Evolutionary conservation across 2,113 vertebrate genomes (phyloP).

Genomic region (Bostrychus sinensis): DNA sequence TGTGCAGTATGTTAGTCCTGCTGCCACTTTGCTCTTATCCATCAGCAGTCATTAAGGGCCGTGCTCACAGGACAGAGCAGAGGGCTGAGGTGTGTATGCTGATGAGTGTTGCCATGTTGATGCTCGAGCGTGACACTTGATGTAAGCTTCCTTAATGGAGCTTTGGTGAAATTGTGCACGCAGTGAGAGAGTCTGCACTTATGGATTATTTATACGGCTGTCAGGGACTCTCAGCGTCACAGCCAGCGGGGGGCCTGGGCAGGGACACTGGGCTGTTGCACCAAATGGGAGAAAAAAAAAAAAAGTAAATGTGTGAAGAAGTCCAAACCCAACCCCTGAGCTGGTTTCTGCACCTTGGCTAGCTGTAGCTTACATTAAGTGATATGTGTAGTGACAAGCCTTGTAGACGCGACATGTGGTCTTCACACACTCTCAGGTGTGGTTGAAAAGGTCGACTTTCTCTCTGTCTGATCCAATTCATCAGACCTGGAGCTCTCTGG

Average conservation of each 20-base stretch:
- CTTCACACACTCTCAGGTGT: slow-evolving; percentile 45
- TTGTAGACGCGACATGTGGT: slow-evolving; percentile 28
- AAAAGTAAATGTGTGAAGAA: slow-evolving; percentile 19
- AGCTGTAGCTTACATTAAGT: slow-evolving; percentile 15
- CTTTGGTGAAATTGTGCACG: slow-evolving; percentile 21
- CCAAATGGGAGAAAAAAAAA: neutral
- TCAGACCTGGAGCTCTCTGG: slow-evolving; percentile 43
- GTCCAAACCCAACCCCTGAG: neutral
- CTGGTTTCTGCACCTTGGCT: slow-evolving; percentile 14
- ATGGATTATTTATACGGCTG: slow-evolving; percentile 82
- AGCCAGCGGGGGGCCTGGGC: slow-evolving; percentile 17
- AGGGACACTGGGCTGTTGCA: slow-evolving; percentile 3
- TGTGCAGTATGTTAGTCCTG: neutral
- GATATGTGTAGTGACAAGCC: slow-evolving; percentile 42
- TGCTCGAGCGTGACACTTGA: slow-evolving; percentile 23
- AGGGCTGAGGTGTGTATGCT: neutral
- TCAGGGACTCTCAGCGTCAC: slow-evolving; percentile 74
- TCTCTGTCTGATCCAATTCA: slow-evolving; percentile 41
- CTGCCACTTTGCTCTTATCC: neutral
- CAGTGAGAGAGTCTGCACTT: slow-evolving; percentile 55
- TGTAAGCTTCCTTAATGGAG: slow-evolving; percentile 36
- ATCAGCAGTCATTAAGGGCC: slow-evolving; percentile 9
- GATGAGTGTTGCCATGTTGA: slow-evolving; percentile 12
- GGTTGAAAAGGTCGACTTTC: slow-evolving; percentile 54
- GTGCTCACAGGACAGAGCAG: neutral